Base-by-base conservation (phyloP, 2,797 vertebrate species). In the Huso huso region DNA sequence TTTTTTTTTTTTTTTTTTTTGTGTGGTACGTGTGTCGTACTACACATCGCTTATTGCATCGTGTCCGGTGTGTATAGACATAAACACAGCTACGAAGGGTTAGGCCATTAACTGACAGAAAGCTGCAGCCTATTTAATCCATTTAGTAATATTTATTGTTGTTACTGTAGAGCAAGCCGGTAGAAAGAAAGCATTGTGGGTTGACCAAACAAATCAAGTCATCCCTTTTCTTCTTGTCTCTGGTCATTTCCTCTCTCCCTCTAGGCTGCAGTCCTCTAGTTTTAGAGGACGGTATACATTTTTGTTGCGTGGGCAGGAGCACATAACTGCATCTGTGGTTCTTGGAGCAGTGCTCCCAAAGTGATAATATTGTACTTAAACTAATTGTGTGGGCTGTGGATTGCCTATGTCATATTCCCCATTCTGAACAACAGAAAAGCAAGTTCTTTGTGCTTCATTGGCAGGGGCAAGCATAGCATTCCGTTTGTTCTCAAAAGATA, bases 371-470 rank as follows among this genome's bases (percentile, higher is more conserved):
- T 58, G 53, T 8, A 18, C 52, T 66, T 51, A 53, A 23, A 48
- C 61, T 50, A 48, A 13, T 66, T 49, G 48, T 12, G 15, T 15
- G n/a, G 65, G 7, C 65, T 13, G 10, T 1, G 12, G 10, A 2
- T n/a, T 58, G 55, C 13, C 7, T 58, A 7, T 49, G 53, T 13
- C 52, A 48, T 37, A 37, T 58, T 57, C 50, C 37, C 23, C 55
- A 59, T 49, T 65, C 48, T n/a, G 37, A 13, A 10, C 3, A 7
- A 11, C 12, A 60, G 55, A 57, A 57, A 59, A 57, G 48, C 13
- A 49, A 57, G 11, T 52, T 37, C n/a, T 58, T 59, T 66, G 55
- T 59, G 50, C 48, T 66, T 58, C 37, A 48, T n/a, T 48, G 13
- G 37, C 57, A 57, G 48, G 10, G 8, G 7, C 13, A 12, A 59